Conservation (phyloP, 1,140 invertebrate species). For the Caerostris darwini region DNA sequence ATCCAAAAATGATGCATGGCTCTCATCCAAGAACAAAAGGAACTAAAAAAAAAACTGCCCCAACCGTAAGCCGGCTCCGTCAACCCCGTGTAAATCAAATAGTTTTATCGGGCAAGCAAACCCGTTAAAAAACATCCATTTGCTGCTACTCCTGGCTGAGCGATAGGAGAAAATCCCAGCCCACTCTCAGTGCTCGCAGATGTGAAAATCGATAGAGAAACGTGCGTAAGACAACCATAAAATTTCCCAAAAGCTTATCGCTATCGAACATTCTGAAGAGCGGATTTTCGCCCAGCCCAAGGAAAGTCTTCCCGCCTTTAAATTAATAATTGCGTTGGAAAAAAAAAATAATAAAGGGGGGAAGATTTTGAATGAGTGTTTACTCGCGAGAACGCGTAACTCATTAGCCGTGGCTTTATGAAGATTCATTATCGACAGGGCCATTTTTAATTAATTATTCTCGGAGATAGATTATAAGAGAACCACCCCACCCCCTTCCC, state of each 20-base stretch:
- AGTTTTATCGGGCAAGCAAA: neutral
- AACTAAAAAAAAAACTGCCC: neutral
- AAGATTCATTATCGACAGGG: constrained; percentile 70
- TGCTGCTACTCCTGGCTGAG: neutral
- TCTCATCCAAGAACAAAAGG: neutral
- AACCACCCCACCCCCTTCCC: neutral
- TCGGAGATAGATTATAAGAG: constrained; percentile 61
- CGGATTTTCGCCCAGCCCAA: neutral
- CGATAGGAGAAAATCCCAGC: neutral
- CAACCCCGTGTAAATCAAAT: constrained; percentile 24
- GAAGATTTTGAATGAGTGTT: constrained; percentile 57
- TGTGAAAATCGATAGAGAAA: constrained; percentile 47
- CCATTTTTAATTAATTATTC: constrained; percentile 72
- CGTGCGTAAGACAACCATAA: constrained; percentile 60
- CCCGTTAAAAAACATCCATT: constrained; percentile 5
- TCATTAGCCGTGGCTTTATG: constrained; percentile 72
- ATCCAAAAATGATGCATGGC: constrained; percentile 10
- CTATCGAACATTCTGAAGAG: constrained; percentile 63
- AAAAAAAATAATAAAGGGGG: neutral
- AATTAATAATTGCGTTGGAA: constrained; percentile 64
- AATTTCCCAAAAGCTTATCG: constrained; percentile 59
- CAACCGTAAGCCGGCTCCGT: neutral
- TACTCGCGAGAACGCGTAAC: constrained; percentile 62
- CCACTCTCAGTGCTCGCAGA: neutral
- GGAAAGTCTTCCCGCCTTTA: neutral